A percentile compares a stretch with the other conserved stretches of the same genome.
These are phyloP conservation scores for Sus scrofa DNA, from an alignment of 2,113 vertebrate genomes.

Conservation along the genomic window T2T-Sscrofa CM000819.6:81774001-81774500, in stretches of 20 bases:
- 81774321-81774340: background rate
- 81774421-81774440: background rate
- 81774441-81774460: background rate
- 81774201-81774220: background rate
- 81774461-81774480: background rate
- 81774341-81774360: background rate
- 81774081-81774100: background rate
- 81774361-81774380: background rate
- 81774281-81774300: background rate
- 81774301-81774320: background rate
- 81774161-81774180: background rate
- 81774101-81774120: background rate
- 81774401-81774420: background rate
- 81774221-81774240: background rate
- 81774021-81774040: background rate
- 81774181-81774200: background rate
- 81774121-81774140: background rate
- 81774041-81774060: background rate
- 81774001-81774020: background rate
- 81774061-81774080: background rate
- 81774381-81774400: background rate
- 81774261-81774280: background rate
- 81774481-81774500: background rate
- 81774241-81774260: background rate
- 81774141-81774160: constrained; percentile 6